Evolutionary conservation across 2,113 vertebrate species (phyloP), one percentile per base, ranked within the genome.

Genomic region (Oreochromis spilurus): DNA sequence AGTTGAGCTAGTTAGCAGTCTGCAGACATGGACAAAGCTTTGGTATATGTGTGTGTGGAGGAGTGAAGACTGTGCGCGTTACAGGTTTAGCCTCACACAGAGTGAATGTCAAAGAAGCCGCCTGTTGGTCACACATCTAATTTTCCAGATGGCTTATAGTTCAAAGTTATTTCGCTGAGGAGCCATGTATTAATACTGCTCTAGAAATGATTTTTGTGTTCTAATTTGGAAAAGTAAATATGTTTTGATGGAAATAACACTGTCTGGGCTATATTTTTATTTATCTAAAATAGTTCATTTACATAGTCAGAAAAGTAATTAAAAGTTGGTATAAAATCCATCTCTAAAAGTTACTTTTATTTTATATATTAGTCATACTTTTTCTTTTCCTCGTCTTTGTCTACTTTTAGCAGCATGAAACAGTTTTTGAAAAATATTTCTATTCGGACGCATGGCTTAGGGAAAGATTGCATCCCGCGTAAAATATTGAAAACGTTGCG

Each of bases 1-100:
- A 97, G 97, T 96, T 95, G 91, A 94, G 96, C 97, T 97, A 97
- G 97, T 98, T 97, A 97, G 96, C 97, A 96, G 96, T 85, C 82
- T 84, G 83, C 21, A 84, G 85, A 78, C 50, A 62, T 9, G 72
- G 52, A 55, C 58, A 83, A 38, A 62, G 79, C 84, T 79, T 60
- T 77, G 88, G 43, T 62, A n/a, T 75, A 62, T 78, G 14, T 83
- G 31, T 67, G 26, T 83, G 80, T 54, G 60, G 65, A 65, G 5
- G 31, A 14, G 5, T 72, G n/a, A 54, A 52, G 38, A 79, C 3
- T 79, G 40, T 78, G 12, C 78, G n/a, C 79, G 50, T 80, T 60
- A 83, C 57, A 83, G 75, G 17, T 86, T 58, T 13, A 72, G 29
- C 45, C 34, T 24, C 81, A 53, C 14, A 67, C 31, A 79, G 5